Evolutionary conservation across 1,140 invertebrate species (phyloP), one percentile per base, ranked within the genome.

Genomic region (Ceratina calcarata): DNA sequence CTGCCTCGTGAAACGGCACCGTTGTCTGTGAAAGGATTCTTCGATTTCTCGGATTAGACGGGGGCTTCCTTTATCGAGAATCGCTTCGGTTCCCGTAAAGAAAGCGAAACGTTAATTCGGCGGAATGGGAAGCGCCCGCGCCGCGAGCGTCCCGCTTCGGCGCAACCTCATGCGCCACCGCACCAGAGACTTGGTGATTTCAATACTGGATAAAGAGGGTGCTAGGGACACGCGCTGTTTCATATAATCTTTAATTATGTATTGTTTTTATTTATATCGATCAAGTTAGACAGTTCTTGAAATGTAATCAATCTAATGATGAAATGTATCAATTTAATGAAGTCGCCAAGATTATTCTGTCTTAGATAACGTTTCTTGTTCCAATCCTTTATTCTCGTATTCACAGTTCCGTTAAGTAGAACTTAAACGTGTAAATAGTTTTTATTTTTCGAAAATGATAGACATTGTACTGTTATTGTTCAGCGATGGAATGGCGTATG

Each of bases 121-220:
- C 16, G 55, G 20, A 45, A 20, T 16, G n/a, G 3, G 20, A 6
- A 8, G 73, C 37, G 37, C 37, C 37, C 57, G 51, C 60, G 51
- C 51, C 60, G 51, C 45, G 27, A 10, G 37, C 37, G n/a, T 60
- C 68, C 55, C 18, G 55, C 55, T 32, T 32, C 27, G 27, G 27
- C 27, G 27, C 27, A 32, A 4, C 27, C 27, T 32, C 27, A 4
- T 32, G 27, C 27, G 27, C 27, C 27, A 32, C 1, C 4, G 24
- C 49, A 76, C 82, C 87, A 84, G 88, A 91, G 90, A 91, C 86
- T 73, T 74, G 77, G 83, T 86, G 89, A 91, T 82, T 86, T 89
- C 86, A 77, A 89, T 86, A 86, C 85, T 84, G 45, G 78, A 78
- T 71, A 24, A 64, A 32, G 37, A 49, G 51, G 13, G 65, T 24